Evolutionary conservation across 2,113 vertebrate species (phyloP), one percentile per base, ranked within the genome.

Genomic region (Nematolebias whitei): DNA sequence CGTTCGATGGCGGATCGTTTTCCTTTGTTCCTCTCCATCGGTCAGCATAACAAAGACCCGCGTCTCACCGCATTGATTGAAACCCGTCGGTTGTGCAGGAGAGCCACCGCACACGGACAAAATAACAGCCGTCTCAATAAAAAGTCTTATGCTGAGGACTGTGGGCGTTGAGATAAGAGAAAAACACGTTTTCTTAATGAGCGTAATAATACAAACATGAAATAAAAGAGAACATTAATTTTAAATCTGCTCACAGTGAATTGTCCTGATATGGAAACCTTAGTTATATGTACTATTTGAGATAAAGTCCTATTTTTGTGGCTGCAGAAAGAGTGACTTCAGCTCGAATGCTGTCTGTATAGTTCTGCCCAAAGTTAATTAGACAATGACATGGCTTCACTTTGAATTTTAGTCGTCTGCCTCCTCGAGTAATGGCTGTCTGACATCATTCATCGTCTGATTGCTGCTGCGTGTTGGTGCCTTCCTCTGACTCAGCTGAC

Each of bases 11-110:
- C 12, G 14, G 20, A 63, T 50, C 29, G n/a, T 52, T 76, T 63
- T 45, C 58, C 23, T 76, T 58, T 58, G 59, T 75, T 39, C 47
- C 45, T 29, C 55, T 57, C 48, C 51, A 43, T 68, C 64, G 43
- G 52, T 47, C 23, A 57, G 23, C 38, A 26, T 51, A 67, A 40
- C 47, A 63, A 47, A 63, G 53, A 32, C 39, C 32, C 13, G 39
- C 22, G 14, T 47, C 47, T 53, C 59, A 59, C 45, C 14, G 35
- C 45, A 70, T 64, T 58, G 60, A 76, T 54, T 53, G 40, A 64
- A 60, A 68, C 45, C 1, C 47, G 47, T 54, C 61, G 32, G 10
- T 58, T 54, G 48, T 54, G 48, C n/a, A 23, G 53, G 26, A 24
- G 45, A 32, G 55, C 35, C 1, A 26, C 29, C 11, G 26, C 32